Evolutionary conservation across 2,888 invertebrate species (phyloP), one percentile per base, ranked within the genome.

Genomic region (Dicroscelio sp.): DNA sequence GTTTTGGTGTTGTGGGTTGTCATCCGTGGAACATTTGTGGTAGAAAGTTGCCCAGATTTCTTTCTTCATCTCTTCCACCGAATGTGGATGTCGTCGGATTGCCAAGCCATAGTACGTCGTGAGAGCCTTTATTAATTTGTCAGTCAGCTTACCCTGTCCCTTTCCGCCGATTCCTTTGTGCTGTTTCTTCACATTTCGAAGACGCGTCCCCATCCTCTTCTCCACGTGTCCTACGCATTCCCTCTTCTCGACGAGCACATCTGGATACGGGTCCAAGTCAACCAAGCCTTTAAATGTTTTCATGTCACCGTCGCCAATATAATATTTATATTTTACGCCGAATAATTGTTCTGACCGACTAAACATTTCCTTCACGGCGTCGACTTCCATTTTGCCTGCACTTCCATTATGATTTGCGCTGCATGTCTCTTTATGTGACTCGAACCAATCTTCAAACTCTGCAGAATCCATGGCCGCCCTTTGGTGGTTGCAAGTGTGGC

Each of bases 381-480:
- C 38, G 8, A 73, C 73, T 52, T 73, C 52, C 73, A 48, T 73
- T 20, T 25, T n/a, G n/a, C n/a, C n/a, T n/a, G n/a, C n/a, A n/a
- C n/a, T n/a, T n/a, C n/a, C n/a, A n/a, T n/a, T n/a, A 76, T 76
- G 58, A 76, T 76, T 58, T 58, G 27, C 33, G 14, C 10, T 20
- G 23, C 75, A 76, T 35, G 17, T 76, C 12, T 55, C 75, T 58
- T 55, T 33, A 14, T 76, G 75, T 20, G 55, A 33, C 58, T 76
- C 75, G 48, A 43, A 78, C 63, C 78, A 78, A 35, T 63, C 60
- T 63, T 60, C 43, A 33, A n/a, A 78, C 35, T 78, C 63, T 78
- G 60, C 63, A 12, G 48, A n/a, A n/a, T n/a, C n/a, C n/a, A n/a
- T n/a, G n/a, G n/a, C n/a, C n/a, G n/a, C n/a, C n/a, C n/a, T n/a